These are phyloP conservation scores for Apis laboriosa DNA, from an alignment of 1,140 invertebrate genomes.

Conservation along the genomic window DNA sequence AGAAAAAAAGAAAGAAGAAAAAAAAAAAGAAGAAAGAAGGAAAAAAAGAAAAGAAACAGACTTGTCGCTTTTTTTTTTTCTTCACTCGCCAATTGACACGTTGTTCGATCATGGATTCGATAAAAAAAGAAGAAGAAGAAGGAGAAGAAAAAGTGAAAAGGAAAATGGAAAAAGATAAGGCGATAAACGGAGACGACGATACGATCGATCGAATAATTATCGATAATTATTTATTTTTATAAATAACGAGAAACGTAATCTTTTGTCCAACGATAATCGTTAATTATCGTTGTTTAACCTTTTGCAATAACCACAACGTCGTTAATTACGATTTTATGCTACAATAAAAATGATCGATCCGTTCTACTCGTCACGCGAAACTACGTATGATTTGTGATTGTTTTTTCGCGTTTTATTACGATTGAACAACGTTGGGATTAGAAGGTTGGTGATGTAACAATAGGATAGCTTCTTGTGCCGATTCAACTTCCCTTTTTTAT, in stretches of 20 bases:
- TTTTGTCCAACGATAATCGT: slow-evolving; percentile 19
- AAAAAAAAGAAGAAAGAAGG: background rate
- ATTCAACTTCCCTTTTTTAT: too few relatives aligned
- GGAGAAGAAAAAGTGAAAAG: background rate
- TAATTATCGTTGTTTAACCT: slow-evolving; percentile 51
- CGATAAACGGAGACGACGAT: background rate
- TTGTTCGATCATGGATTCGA: slow-evolving; percentile 3
- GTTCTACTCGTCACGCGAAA: slow-evolving; percentile 18
- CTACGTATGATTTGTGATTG: background rate
- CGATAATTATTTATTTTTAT: slow-evolving; percentile 42
- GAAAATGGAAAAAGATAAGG: too few relatives aligned
- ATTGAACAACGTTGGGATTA: background rate
- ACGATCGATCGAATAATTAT: slow-evolving; percentile 26
- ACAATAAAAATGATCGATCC: slow-evolving; percentile 19
- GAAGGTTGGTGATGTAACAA: too few relatives aligned
- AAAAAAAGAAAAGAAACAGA: background rate
- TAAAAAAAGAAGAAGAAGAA: background rate
- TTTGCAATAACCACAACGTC: slow-evolving; percentile 28
- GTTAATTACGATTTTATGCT: slow-evolving; percentile 33
- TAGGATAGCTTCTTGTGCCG: too few relatives aligned
- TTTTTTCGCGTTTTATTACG: background rate
- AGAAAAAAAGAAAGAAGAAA: background rate
- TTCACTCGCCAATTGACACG: slow-evolving; percentile 2
- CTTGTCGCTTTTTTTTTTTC: background rate
- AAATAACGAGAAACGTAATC: slow-evolving; percentile 36